Conservation (phyloP, 2,113 vertebrate species). For the Lamprotornis superbus region DNA sequence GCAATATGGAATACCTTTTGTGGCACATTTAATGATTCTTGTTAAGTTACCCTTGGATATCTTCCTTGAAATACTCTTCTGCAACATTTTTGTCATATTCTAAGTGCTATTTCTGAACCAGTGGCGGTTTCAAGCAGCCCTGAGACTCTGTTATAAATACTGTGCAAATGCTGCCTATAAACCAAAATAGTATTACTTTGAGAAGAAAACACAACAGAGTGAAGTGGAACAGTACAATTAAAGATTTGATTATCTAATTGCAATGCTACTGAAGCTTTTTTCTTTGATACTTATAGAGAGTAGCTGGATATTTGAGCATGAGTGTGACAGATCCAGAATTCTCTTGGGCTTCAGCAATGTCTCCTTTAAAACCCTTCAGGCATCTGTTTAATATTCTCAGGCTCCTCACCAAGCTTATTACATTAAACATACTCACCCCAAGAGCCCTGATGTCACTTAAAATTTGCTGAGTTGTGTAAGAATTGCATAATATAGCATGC, state of each 20-base stretch:
- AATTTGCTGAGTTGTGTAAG: not conserved
- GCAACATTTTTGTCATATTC: not conserved
- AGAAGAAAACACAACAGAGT: not conserved
- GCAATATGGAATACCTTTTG: not conserved
- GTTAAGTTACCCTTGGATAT: not conserved
- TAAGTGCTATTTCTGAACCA: not conserved
- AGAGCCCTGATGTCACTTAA: not conserved
- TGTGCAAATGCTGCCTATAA: not conserved
- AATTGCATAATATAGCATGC: not conserved
- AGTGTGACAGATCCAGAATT: not conserved
- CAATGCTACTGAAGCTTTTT: not conserved
- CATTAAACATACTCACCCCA: not conserved
- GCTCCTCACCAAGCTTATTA: conserved; percentile 3
- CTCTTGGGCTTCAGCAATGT: not conserved
- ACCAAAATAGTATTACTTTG: not conserved
- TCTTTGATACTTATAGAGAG: not conserved
- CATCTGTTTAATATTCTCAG: conserved; percentile 10
- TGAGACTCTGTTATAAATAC: not conserved
- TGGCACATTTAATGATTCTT: not conserved
- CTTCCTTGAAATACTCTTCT: not conserved
- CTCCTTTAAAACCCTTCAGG: conserved; percentile 3
- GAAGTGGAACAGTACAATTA: not conserved
- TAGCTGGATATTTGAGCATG: not conserved
- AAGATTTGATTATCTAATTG: not conserved
- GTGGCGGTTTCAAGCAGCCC: not conserved